Percentiles rank a stretch among this genome's conserved stretches.
Evolutionary conservation across 2,888 invertebrate species (phyloP).

Genomic region (Epinotia bilunana): DNA sequence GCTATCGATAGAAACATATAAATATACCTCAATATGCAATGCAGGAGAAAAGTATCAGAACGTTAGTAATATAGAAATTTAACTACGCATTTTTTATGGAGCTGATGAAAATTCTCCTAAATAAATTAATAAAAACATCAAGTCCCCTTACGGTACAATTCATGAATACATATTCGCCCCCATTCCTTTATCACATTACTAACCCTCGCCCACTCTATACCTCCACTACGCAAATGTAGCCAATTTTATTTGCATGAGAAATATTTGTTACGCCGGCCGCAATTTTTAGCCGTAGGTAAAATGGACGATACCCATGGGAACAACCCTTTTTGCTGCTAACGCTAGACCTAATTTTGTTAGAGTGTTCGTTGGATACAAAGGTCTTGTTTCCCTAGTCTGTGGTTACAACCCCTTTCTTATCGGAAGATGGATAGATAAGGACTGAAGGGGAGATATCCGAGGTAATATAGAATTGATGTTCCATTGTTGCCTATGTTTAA

Average conservation of each 20-base stretch:
- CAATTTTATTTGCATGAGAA: slow-evolving; percentile 58
- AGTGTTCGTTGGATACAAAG: slow-evolving; percentile 1
- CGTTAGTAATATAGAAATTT: not conserved
- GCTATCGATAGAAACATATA: too few species aligned
- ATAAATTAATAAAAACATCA: not conserved
- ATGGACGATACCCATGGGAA: slow-evolving; percentile 54
- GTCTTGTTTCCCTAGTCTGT: slow-evolving; percentile 22
- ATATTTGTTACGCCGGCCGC: slow-evolving; percentile 50
- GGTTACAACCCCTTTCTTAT: slow-evolving; percentile 35
- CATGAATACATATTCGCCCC: slow-evolving; percentile 24
- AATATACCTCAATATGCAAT: not conserved
- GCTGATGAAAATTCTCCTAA: not conserved
- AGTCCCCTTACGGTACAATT: not conserved
- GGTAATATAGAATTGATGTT: slow-evolving; percentile 18
- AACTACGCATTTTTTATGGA: not conserved
- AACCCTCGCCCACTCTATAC: slow-evolving; percentile 41
- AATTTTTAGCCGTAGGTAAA: slow-evolving; percentile 49
- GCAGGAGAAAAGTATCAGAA: not conserved
- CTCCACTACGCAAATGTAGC: slow-evolving; percentile 41
- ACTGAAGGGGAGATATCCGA: slow-evolving; percentile 27
- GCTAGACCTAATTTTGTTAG: slow-evolving; percentile 18
- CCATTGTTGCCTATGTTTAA: slow-evolving; percentile 20
- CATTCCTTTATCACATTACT: slow-evolving; percentile 46
- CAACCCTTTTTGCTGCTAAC: slow-evolving; percentile 49
- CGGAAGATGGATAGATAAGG: slow-evolving; percentile 28